Base-by-base conservation (phyloP, 2,888 invertebrate species). In the Leptopilina drosophilae region DNA sequence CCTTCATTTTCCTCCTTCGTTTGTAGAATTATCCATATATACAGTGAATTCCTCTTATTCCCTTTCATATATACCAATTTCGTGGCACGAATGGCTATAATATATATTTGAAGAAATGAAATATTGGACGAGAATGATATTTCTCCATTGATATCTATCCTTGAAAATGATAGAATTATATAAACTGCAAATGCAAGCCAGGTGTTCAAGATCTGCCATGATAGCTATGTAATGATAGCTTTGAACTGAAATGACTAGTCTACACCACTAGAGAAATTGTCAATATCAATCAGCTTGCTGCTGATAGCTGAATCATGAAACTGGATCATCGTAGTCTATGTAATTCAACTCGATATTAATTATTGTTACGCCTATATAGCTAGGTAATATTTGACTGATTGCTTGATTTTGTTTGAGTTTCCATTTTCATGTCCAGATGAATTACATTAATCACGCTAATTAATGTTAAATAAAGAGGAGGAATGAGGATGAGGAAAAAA, bases 251-350 rank as follows among this genome's bases (percentile, higher is more conserved):
- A 73, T 53, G n/a, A 73, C n/a, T 73, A 73, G 40, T 9, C 11
- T 40, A 33, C 11, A n/a, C n/a, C n/a, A 9, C 56, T 33, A 11
- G 73, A 56, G 73, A 73, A 73, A 73, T 73, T 73, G 53, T 73
- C 73, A 73, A 73, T 73, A 73, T 73, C 73, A 73, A 73, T 73
- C 73, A 73, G 73, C 73, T 73, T 53, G 56, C 14, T 53, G 53
- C 73, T 73, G 73, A 73, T 73, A 73, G 20, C 15, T 62, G 62
- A 62, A 62, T 62, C 20, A 62, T 62, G 73, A 73, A 73, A 33
- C 56, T 33, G 26, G 14, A 56, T 69, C 53, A 69, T 69, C 53
- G 53, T 12, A 20, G 53, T 69, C 53, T 69, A 14, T 53, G 69
- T 26, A 53, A 26, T 49, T 53, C 53, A 26, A 53, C 69, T 53